A percentile compares a stretch with the other conserved stretches of the same genome.
Evolutionary conservation across 2,888 invertebrate genomes (phyloP).

Genomic region (Harpagoxenus sublaevis): DNA sequence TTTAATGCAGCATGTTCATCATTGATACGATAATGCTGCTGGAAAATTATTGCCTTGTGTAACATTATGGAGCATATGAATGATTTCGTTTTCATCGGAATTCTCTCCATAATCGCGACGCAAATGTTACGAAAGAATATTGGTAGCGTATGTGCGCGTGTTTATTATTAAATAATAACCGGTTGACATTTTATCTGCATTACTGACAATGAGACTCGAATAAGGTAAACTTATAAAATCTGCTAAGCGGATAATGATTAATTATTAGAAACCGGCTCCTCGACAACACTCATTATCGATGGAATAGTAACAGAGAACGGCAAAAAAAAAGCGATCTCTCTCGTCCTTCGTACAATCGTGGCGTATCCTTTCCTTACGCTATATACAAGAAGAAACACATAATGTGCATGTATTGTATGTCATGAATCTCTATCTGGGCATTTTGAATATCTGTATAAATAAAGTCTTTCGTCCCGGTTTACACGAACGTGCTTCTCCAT

Average conservation of each 20-base stretch:
- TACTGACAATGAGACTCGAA: not conserved
- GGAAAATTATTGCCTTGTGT: not conserved
- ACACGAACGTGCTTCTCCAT: not conserved
- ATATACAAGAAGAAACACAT: not conserved
- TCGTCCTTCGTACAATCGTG: not conserved
- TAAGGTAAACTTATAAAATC: conserved; percentile 3
- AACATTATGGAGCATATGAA: not conserved
- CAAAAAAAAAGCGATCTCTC: not conserved
- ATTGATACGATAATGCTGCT: not conserved
- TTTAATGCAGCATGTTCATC: not conserved
- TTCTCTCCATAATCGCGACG: no score
- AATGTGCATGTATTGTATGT: not conserved
- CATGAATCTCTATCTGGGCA: not conserved
- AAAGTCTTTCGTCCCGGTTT: not conserved
- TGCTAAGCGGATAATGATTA: conserved; percentile 29
- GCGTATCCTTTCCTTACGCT: not conserved
- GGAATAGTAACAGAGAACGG: not conserved
- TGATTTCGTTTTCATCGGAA: no score
- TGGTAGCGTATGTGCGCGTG: conserved; percentile 10
- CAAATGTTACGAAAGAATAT: not conserved
- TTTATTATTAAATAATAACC: conserved; percentile 34
- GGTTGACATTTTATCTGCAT: conserved; percentile 48
- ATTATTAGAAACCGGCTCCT: conserved; percentile 7
- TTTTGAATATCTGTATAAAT: conserved; percentile 20
- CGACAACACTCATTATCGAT: not conserved